phyloP scores from a whole-genome alignment of 2,888 invertebrate species.

The Therioaphis trifolii region DNA sequence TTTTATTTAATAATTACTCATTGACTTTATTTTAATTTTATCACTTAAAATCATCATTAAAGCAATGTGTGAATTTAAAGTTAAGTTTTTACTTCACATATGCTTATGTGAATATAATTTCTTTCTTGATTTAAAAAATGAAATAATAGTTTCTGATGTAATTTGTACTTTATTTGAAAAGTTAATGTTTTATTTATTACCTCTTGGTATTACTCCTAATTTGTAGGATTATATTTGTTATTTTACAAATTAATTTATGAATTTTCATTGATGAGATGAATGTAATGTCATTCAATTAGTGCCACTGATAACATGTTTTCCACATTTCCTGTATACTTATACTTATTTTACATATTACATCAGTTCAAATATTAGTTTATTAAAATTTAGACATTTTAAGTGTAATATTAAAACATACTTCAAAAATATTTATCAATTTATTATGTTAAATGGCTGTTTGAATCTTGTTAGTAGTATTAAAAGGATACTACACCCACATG shows the following conservation, averaged over 20 bases:
- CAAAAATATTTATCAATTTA: conserved; percentile 5
- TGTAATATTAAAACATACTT: background rate
- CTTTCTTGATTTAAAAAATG: background rate
- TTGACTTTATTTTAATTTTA: background rate
- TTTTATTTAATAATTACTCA: too few species aligned
- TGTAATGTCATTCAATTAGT: conserved; percentile 30
- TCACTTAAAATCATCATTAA: background rate
- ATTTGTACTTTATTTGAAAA: background rate
- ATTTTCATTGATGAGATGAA: background rate
- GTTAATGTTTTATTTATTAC: background rate
- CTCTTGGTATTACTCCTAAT: conserved; percentile 2
- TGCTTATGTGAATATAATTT: background rate
- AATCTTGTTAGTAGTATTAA: conserved; percentile 3
- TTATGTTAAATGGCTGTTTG: conserved; percentile 27
- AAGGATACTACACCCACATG: too few species aligned
- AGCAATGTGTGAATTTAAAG: background rate
- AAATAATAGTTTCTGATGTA: conserved; percentile 7
- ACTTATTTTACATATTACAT: background rate
- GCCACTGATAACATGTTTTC: conserved; percentile 27
- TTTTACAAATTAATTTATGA: conserved; percentile 9
- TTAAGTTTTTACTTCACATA: background rate
- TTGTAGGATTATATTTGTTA: background rate
- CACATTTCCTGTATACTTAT: background rate
- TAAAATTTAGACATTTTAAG: background rate
- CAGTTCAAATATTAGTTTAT: conserved; percentile 5